Conservation (phyloP, 1,140 invertebrate genomes). For the Caenorhabditis elegans region WBcel235 BX284603.4:6855501-6856000, state of each 20-base stretch:
- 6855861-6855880: constrained; percentile 63
- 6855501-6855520: too few relatives aligned
- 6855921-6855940: constrained; percentile 63
- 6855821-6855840: neutral
- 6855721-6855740: constrained; percentile 57
- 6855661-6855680: constrained; percentile 45
- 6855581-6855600: too few relatives aligned
- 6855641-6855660: constrained; percentile 58
- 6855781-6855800: constrained; percentile 60
- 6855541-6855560: too few relatives aligned
- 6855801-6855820: constrained; percentile 59
- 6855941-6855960: constrained; percentile 60
- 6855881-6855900: constrained; percentile 62
- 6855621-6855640: constrained; percentile 49
- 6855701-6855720: constrained; percentile 59
- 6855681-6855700: constrained; percentile 61
- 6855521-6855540: too few relatives aligned
- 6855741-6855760: constrained; percentile 59
- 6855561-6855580: too few relatives aligned
- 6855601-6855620: too few relatives aligned
- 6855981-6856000: constrained; percentile 62
- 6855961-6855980: constrained; percentile 47
- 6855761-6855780: constrained; percentile 61
- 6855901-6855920: constrained; percentile 57
- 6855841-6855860: too few relatives aligned